Conservation (phyloP, 2,888 invertebrate species). For the Aethes cnicana region DNA sequence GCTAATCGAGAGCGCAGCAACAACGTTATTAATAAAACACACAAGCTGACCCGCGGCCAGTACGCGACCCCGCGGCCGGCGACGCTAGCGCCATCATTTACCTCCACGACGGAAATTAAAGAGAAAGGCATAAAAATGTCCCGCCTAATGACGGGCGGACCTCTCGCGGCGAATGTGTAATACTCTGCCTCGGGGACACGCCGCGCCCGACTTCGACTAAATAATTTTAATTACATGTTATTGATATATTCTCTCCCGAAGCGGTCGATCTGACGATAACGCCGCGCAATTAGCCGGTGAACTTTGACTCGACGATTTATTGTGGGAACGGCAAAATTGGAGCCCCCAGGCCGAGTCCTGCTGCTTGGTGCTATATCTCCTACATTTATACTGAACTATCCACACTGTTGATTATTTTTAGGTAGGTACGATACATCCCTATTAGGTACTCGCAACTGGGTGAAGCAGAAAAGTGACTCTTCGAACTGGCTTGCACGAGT, state of each 20-base stretch:
- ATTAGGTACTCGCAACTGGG: too few species aligned
- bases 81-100: constrained; percentile 75
- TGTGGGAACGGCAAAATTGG: constrained; percentile 75
- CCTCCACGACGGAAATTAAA: constrained; percentile 77
- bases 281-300: constrained; percentile 75
- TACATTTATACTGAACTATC: constrained; percentile 1
- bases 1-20: constrained; percentile 42
- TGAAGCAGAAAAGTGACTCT: too few species aligned
- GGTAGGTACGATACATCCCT: too few species aligned
- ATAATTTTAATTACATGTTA: constrained; percentile 82
- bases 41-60: constrained; percentile 45
- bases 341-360: constrained; percentile 49
- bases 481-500: too few species aligned
- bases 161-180: constrained; percentile 78
- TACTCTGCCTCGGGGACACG: constrained; percentile 72
- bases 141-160: constrained; percentile 72
- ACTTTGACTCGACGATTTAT: constrained; percentile 76
- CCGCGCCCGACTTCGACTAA: constrained; percentile 57
- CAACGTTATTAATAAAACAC: constrained; percentile 57
- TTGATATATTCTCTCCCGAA: constrained; percentile 76
- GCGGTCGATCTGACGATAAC: constrained; percentile 74
- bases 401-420: too few species aligned
- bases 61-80: constrained; percentile 63
- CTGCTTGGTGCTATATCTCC: constrained; percentile 15
- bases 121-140: constrained; percentile 80